A percentile compares a stretch with the other conserved stretches of the same genome.
Evolutionary conservation across 2,888 invertebrate species (phyloP).

Genomic region (Keiferia lycopersicella): DNA sequence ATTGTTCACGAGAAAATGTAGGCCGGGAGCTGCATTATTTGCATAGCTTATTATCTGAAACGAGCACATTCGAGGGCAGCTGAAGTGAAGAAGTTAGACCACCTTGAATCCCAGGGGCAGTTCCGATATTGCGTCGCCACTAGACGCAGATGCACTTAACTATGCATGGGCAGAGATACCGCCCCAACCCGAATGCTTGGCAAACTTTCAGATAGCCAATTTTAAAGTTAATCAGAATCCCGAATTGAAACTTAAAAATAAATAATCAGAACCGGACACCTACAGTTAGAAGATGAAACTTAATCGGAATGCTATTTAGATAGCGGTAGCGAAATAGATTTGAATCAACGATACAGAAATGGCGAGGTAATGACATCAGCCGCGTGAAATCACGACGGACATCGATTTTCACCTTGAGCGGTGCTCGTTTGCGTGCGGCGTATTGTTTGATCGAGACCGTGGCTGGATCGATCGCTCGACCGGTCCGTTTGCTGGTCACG

Average conservation of each 20-base stretch:
- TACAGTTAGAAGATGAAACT: slow-evolving; percentile 1
- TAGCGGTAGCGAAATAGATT: slow-evolving; percentile 25
- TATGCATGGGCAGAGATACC: slow-evolving; percentile 75
- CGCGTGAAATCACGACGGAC: slow-evolving; percentile 63
- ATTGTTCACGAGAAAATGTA: not conserved
- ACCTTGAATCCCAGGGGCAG: slow-evolving; percentile 52
- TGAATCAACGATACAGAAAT: slow-evolving; percentile 12
- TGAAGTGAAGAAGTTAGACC: slow-evolving; percentile 60
- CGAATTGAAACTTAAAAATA: slow-evolving; percentile 21
- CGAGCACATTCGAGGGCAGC: slow-evolving; percentile 19
- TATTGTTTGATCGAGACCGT: slow-evolving; percentile 57
- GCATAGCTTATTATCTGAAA: slow-evolving; percentile 24
- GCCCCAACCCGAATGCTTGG: slow-evolving; percentile 60
- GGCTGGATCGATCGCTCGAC: slow-evolving; percentile 44
- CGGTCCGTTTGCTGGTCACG: slow-evolving; percentile 44
- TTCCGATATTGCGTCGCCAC: slow-evolving; percentile 71
- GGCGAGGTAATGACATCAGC: slow-evolving; percentile 44
- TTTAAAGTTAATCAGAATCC: slow-evolving; percentile 52
- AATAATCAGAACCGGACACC: not conserved
- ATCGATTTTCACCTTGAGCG: slow-evolving; percentile 72
- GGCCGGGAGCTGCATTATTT: slow-evolving; percentile 18
- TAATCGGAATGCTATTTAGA: slow-evolving; percentile 18
- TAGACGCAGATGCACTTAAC: slow-evolving; percentile 73
- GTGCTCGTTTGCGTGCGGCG: slow-evolving; percentile 55
- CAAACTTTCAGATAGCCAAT: slow-evolving; percentile 60